Evolutionary conservation across 2,113 vertebrate genomes (phyloP).

Genomic region (Melanerpes formicivorus): DNA sequence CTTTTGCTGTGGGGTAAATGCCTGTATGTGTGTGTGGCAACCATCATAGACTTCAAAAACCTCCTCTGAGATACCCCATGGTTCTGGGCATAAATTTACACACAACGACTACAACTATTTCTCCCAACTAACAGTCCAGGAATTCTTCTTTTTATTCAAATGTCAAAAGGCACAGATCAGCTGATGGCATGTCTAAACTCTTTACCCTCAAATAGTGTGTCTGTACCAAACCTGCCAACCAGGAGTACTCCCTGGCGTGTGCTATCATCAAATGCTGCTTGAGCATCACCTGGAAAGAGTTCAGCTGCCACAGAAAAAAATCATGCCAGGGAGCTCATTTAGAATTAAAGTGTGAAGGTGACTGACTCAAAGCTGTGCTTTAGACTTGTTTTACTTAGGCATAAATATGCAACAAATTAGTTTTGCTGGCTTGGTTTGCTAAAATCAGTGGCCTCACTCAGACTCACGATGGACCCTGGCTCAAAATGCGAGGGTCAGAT

Average conservation of each 20-base stretch:
- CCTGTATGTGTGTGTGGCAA: neutral
- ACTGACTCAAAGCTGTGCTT: neutral
- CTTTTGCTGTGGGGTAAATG: neutral
- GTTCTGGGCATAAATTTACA: neutral
- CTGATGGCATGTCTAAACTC: neutral
- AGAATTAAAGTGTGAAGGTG: neutral
- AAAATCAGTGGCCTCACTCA: neutral
- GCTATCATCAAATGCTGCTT: neutral
- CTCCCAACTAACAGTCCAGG: neutral
- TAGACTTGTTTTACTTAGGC: neutral
- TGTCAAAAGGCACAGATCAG: neutral
- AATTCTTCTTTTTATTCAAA: neutral
- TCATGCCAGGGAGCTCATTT: neutral
- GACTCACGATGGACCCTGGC: neutral
- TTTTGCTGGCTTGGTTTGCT: neutral
- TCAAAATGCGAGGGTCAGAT: neutral
- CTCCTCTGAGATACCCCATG: neutral
- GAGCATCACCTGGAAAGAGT: neutral
- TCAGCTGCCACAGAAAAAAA: neutral
- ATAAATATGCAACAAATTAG: neutral
- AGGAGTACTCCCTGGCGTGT: neutral
- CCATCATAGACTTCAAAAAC: neutral
- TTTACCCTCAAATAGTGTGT: accelerated
- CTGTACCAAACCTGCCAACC: neutral
- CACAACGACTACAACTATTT: neutral